Evolutionary conservation across 2,113 vertebrate genomes (phyloP), one percentile per base, ranked within the genome.

Genomic region (Cyprinodon variegatus): DNA sequence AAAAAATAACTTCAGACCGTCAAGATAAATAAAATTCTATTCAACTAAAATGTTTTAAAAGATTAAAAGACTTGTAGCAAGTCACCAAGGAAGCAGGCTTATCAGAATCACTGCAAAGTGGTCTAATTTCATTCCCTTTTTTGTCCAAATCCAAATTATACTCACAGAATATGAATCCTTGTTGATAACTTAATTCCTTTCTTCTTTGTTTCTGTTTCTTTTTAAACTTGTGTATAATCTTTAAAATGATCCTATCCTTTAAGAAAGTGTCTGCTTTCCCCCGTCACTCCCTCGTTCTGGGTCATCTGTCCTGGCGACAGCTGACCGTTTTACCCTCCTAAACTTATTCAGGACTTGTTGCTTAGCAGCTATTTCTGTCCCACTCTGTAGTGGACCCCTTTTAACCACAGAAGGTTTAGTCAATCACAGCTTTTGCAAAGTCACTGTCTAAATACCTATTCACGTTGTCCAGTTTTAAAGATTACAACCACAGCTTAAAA

Each of bases 251-350:
- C 68, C 59, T 37, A 65, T 77, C 48, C 36, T 10, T 41, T 39
- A 60, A 20, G n/a, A 37, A 41, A 70, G 59, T 63, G 60, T 77
- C 72, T 78, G 59, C 45, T 65, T 6, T 70, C 59, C 61, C 71
- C 10, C 0, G 48, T 72, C n/a, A 4, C 68, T 72, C 68, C 59
- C 61, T 74, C 68, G 36, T 74, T 84, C 77, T 72, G 36, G 66
- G 62, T 82, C 43, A 48, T 77, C 82, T 81, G 76, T 86, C 70
- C 85, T 50, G 53, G 70, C 86, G 83, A 93, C 93, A 93, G 92
- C 93, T 93, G 93, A 93, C 87, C 87, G 86, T 84, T 85, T 88
- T 84, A 90, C 85, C 90, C 81, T 59, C 64, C 60, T 15, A 11
- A 76, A 75, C 81, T 79, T 88, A 86, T 87, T 88, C 82, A 67